Conservation (phyloP, 1,140 invertebrate species). For the Calycopis cecrops region DNA sequence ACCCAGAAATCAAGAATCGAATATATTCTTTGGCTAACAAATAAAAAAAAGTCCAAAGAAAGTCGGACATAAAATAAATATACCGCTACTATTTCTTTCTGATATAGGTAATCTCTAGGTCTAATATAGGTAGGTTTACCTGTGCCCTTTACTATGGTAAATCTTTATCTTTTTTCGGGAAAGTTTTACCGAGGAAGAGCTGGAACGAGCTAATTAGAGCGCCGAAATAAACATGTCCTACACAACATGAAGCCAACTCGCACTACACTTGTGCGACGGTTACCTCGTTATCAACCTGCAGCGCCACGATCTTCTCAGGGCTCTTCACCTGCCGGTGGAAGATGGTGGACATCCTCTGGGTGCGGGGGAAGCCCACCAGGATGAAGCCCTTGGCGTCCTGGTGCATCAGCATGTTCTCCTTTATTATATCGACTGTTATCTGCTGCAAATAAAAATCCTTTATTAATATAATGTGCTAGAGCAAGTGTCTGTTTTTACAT, state of each 20-base stretch:
- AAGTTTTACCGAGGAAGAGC: too few species aligned
- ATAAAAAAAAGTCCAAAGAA: too few species aligned
- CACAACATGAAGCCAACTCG: neutral
- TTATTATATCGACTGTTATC: constrained; percentile 66
- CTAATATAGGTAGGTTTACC: too few species aligned
- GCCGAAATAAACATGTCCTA: neutral
- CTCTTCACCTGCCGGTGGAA: constrained; percentile 68
- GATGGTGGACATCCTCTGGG: constrained; percentile 59
- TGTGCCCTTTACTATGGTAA: too few species aligned
- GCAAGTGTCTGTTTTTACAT: neutral
- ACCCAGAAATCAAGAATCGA: too few species aligned
- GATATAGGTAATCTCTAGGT: too few species aligned
- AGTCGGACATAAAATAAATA: too few species aligned
- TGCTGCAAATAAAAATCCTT: constrained; percentile 40
- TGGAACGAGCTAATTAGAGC: too few species aligned
- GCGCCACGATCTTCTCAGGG: constrained; percentile 66
- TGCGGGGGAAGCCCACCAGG: constrained; percentile 69
- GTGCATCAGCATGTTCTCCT: constrained; percentile 67
- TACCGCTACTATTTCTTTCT: too few species aligned
- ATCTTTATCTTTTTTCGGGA: too few species aligned
- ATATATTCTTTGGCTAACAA: too few species aligned
- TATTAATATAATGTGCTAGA: neutral
- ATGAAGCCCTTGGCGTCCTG: constrained; percentile 65
- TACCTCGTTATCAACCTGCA: constrained; percentile 66
- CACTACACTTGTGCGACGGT: neutral